Percentiles rank a stretch among this genome's conserved stretches.
Conservation (phyloP, 2,113 vertebrate species). For the Microcebus lehilahytsara region DNA sequence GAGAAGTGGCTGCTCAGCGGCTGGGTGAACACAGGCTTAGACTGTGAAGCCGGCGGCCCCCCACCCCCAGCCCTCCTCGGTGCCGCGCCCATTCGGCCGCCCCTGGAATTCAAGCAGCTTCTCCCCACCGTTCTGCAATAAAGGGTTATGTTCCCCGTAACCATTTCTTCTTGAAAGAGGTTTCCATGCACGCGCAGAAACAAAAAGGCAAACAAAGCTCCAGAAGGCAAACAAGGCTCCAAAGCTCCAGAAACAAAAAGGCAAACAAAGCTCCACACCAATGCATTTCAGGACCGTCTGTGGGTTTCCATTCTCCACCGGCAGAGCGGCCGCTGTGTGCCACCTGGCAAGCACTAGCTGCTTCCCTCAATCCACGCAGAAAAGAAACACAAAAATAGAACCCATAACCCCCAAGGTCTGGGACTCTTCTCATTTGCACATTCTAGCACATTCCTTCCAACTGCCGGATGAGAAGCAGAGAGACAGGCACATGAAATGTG, state of each 20-base stretch:
- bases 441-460: constrained; percentile 52
- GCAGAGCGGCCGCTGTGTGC: neutral
- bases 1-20: neutral
- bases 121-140: neutral
- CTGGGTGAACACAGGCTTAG: neutral
- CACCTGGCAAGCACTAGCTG: constrained; percentile 56
- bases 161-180: neutral
- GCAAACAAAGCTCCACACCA: constrained; percentile 32
- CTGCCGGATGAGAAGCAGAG: constrained; percentile 22
- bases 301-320: neutral
- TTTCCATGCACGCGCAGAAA: neutral
- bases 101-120: neutral
- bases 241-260: neutral
- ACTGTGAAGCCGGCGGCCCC: neutral
- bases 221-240: constrained; percentile 23
- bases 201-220: constrained; percentile 32
- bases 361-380: constrained; percentile 47
- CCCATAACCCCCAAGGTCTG: constrained; percentile 6
- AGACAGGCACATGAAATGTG: neutral
- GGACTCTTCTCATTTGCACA: constrained; percentile 45
- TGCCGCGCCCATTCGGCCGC: neutral
- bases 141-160: neutral
- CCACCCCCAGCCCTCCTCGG: neutral
- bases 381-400: constrained; percentile 58
- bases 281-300: constrained; percentile 43